phyloP scores from a whole-genome alignment of 2,113 vertebrate species.

The Semnornis frantzii region DNA sequence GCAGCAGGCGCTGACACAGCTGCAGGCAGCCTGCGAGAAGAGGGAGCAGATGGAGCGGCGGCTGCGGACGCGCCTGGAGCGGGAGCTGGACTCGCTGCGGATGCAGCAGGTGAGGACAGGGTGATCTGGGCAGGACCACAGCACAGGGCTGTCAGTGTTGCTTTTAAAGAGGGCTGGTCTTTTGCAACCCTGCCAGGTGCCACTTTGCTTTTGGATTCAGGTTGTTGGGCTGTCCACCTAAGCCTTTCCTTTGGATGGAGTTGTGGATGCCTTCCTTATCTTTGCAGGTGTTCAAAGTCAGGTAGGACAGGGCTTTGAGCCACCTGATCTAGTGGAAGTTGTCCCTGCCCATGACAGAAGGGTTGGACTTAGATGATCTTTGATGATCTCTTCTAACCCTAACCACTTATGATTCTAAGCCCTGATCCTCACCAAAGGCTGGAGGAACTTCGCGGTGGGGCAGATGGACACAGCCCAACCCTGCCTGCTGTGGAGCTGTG shows the following conservation, averaged over 20 bases:
- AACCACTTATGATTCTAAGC: background rate
- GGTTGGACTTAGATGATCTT: too few relatives aligned
- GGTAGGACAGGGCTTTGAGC: too few relatives aligned
- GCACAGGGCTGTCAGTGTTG: accelerated
- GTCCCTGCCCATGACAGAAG: too few relatives aligned
- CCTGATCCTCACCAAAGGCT: background rate
- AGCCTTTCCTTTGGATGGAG: background rate
- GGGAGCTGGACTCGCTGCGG: constrained; percentile 84
- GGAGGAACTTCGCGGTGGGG: accelerated
- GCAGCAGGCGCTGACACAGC: constrained; percentile 84
- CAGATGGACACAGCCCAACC: background rate
- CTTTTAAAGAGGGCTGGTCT: background rate
- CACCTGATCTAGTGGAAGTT: too few relatives aligned
- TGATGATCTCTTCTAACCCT: background rate
- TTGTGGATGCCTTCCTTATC: background rate
- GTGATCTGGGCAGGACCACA: background rate
- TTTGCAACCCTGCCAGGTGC: background rate
- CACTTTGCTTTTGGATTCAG: background rate
- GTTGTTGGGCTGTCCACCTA: background rate
- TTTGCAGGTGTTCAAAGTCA: too few relatives aligned
- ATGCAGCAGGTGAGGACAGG: constrained; percentile 80
- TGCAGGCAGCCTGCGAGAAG: constrained; percentile 84
- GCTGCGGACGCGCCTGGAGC: constrained; percentile 83
- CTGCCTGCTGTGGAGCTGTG: background rate
- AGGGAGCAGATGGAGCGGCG: constrained; percentile 87